phyloP scores from a whole-genome alignment of 2,888 invertebrate genomes.

The Epinotia nisella region DNA sequence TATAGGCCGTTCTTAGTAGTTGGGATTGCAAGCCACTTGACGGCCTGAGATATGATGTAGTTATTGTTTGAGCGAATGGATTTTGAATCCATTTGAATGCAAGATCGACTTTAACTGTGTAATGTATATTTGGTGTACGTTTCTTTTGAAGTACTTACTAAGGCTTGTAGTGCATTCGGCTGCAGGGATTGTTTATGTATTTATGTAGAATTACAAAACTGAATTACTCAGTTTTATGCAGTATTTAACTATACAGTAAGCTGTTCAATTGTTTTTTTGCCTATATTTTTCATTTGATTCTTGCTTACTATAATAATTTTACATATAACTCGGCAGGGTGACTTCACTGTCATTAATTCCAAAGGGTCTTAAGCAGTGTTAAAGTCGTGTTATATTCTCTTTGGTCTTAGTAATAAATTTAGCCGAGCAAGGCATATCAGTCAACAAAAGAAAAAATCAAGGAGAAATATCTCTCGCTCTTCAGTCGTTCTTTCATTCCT shows the following conservation, averaged over 20 bases:
- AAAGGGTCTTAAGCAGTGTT: too few species aligned
- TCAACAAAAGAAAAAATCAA: too few species aligned
- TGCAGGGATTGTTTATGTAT: not conserved
- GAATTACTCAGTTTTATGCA: not conserved
- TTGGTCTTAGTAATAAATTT: too few species aligned
- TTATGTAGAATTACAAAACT: not conserved
- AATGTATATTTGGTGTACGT: not conserved
- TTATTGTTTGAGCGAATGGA: constrained; percentile 32
- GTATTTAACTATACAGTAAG: too few species aligned
- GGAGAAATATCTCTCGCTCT: too few species aligned
- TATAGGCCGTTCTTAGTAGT: constrained; percentile 33
- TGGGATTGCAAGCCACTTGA: constrained; percentile 27
- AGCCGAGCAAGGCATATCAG: too few species aligned
- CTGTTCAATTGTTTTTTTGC: not conserved
- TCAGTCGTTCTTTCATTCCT: too few species aligned
- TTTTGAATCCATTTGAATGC: constrained; percentile 24
- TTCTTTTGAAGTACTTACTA: constrained; percentile 1
- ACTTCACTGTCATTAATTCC: too few species aligned
- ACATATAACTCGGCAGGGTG: too few species aligned
- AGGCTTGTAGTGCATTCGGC: not conserved
- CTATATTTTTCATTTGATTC: not conserved
- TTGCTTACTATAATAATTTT: too few species aligned
- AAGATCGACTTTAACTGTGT: not conserved
- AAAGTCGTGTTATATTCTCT: too few species aligned
- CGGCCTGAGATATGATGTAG: constrained; percentile 32